Base-by-base conservation (phyloP, 1,140 invertebrate genomes). In the Parapsyche elsis region DNA sequence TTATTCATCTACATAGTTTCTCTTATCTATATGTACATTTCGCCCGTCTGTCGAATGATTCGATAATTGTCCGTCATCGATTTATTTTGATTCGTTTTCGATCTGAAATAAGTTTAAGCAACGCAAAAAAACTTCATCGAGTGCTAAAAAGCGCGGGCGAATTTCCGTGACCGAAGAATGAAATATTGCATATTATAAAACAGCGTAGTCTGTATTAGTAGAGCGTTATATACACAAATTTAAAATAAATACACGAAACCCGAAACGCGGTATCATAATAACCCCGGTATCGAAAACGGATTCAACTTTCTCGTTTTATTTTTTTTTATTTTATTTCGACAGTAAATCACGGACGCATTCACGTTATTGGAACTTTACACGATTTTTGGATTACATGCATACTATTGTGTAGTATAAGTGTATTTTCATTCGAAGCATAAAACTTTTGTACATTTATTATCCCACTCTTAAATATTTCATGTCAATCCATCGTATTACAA, bases 111-210 rank as follows among this genome's bases (percentile, higher is more conserved):
- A 1, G 7, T 38, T 38, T 38, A 7, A 38, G 30, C 7, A 61
- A 61, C 57, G 16, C 5, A 14, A 61, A 61, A 61, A 19, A 19
- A 9, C 16, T 61, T 21, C n/a, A 61, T 61, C 57, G 16, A 19
- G 21, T 53, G 19, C 16, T 19, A 19, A 16, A 61, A 61, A 61
- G n/a, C n/a, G 9, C 57, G 21, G 19, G 16, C 16, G 16, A 19
- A 61, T 19, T 61, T 61, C 49, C 57, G 57, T 61, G 57, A 61
- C 57, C 16, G 16, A 9, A 61, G n/a, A 9, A 61, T 61, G 57
- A 61, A 61, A 61, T 61, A 61, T 61, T 61, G 57, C n/a, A 61
- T 9, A 61, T 61, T 61, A 61, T 61, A 61, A 61, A 61, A 61
- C 16, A 9, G 57, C 16, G 19, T 9, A 38, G 30, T 38, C 1